A percentile compares a stretch with the other conserved stretches of the same genome.
phyloP scores from a whole-genome alignment of 2,888 invertebrate genomes.

The Drosophila percnosoma region DNA sequence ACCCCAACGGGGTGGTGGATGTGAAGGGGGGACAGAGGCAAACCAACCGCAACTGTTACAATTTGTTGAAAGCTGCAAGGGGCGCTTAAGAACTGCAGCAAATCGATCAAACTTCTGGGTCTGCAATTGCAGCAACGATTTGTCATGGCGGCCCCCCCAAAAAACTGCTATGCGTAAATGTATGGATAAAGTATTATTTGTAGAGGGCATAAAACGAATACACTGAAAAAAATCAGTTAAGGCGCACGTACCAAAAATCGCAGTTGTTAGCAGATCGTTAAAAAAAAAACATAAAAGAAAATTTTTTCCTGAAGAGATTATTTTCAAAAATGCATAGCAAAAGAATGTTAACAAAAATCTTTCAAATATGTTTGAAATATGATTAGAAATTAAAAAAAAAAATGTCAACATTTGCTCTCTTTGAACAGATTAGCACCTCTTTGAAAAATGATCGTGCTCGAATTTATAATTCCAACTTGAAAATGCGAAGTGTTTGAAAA shows the following conservation, averaged over 20 bases:
- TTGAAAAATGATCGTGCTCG: background rate
- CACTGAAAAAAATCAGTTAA: background rate
- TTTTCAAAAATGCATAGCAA: background rate
- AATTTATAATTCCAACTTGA: background rate
- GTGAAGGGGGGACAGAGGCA: conserved; percentile 7
- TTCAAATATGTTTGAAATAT: background rate
- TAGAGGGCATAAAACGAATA: background rate
- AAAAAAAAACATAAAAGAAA: background rate
- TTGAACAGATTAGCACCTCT: background rate
- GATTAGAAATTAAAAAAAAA: background rate
- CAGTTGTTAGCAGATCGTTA: background rate
- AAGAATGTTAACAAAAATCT: background rate
- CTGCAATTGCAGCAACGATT: conserved; percentile 53
- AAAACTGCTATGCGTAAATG: conserved; percentile 15
- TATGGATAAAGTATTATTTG: conserved; percentile 13
- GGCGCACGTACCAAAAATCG: background rate
- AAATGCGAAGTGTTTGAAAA: background rate
- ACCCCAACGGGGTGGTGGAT: background rate
- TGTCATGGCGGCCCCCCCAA: conserved; percentile 33
- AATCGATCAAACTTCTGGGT: conserved; percentile 72
- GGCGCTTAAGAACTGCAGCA: conserved; percentile 32
- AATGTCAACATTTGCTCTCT: background rate
- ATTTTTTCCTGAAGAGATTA: accelerated
- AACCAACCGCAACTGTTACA: conserved; percentile 72
- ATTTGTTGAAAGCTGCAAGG: conserved; percentile 45